phyloP scores from a whole-genome alignment of 2,888 invertebrate species.

The Saturnia pavonia region DNA sequence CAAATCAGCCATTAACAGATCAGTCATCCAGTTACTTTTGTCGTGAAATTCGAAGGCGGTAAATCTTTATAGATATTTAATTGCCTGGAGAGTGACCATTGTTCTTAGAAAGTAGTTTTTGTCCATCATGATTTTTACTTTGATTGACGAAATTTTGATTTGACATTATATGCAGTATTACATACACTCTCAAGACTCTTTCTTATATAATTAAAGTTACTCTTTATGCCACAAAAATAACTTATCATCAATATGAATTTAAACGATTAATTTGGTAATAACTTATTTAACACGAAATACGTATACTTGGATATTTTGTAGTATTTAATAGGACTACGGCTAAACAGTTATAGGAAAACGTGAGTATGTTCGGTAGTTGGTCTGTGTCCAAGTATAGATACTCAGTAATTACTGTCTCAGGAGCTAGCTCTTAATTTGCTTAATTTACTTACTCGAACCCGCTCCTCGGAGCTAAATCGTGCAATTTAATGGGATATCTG shows the following conservation, averaged over 20 bases:
- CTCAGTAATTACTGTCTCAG: slow-evolving; percentile 76
- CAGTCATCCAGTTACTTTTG: no score
- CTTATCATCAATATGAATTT: background rate
- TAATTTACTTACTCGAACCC: slow-evolving; percentile 74
- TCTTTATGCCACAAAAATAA: background rate
- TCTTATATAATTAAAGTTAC: background rate
- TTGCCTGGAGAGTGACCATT: background rate
- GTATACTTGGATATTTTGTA: no score
- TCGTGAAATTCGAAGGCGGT: no score
- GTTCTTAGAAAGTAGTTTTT: no score
- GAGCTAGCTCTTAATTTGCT: slow-evolving; percentile 77
- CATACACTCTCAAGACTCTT: background rate
- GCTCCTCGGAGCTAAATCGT: slow-evolving; percentile 67
- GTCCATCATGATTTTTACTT: background rate
- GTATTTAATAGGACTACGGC: slow-evolving; percentile 20
- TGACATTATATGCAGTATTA: background rate
- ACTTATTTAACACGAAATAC: no score
- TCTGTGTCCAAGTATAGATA: slow-evolving; percentile 70
- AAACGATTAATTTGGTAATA: background rate
- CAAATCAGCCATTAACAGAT: no score
- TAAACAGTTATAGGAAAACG: slow-evolving; percentile 38
- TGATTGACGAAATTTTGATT: no score
- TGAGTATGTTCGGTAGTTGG: slow-evolving; percentile 47
- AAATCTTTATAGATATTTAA: no score
- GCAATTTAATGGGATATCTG: slow-evolving; percentile 75